Conservation (phyloP, 2,888 invertebrate species). For the Andrena fulva region DNA sequence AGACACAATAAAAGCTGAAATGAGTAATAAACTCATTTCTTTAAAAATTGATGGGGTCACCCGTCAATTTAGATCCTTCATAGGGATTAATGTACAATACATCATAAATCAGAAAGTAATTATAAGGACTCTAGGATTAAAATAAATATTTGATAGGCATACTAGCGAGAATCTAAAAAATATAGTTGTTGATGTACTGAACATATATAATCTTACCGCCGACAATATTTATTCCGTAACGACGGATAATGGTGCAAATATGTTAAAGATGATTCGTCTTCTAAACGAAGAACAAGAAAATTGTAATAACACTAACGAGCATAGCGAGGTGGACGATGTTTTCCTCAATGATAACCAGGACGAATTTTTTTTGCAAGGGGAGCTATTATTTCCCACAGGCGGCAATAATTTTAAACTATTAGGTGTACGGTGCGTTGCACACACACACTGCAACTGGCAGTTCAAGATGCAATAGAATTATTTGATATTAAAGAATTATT, state of each 20-base stretch:
- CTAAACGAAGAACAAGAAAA: not conserved
- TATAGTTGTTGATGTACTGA: not conserved
- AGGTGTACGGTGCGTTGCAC: not conserved
- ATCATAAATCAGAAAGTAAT: not conserved
- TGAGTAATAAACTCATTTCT: not conserved
- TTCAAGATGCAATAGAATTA: not conserved
- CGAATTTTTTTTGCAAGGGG: no score
- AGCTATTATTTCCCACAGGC: no score
- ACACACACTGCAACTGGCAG: constrained; percentile 1
- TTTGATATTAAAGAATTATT: not conserved
- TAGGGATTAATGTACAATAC: not conserved
- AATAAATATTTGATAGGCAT: not conserved
- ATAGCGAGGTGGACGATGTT: no score
- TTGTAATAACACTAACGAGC: not conserved
- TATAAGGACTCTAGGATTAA: not conserved
- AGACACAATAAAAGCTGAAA: not conserved
- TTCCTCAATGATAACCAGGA: no score
- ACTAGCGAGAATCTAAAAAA: not conserved
- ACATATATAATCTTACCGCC: not conserved
- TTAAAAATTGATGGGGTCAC: not conserved
- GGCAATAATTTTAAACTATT: not conserved
- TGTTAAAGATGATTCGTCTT: not conserved
- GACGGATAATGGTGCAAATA: not conserved
- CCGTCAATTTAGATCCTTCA: not conserved
- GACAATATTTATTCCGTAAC: not conserved